Percentiles rank a stretch among this genome's conserved stretches.
Evolutionary conservation across 1,140 invertebrate species (phyloP).

Genomic region (Drepana arcuata): DNA sequence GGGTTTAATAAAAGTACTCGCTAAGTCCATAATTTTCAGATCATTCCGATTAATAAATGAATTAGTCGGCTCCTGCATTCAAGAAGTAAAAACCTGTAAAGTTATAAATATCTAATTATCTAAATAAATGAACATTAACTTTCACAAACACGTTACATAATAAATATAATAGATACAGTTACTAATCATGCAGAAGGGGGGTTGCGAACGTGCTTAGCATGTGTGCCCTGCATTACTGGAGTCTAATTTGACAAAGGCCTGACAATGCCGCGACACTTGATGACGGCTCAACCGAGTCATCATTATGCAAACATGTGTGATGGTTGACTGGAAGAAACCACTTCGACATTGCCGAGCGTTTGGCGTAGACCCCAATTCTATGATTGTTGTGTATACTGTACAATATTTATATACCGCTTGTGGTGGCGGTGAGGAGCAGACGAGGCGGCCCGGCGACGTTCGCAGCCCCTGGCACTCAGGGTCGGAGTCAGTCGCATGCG

Average conservation of each 20-base stretch:
- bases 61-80: no score
- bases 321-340: background rate
- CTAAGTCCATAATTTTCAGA: no score
- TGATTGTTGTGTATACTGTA: constrained; percentile 27
- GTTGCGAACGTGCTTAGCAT: constrained; percentile 60
- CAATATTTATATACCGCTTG: constrained; percentile 40
- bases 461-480: constrained; percentile 61
- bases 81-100: no score
- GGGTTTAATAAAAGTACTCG: no score
- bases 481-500: constrained; percentile 70
- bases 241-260: constrained; percentile 31
- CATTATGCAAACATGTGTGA: background rate
- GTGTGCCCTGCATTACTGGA: constrained; percentile 25
- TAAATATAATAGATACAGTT: constrained; percentile 37
- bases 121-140: constrained; percentile 13
- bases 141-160: constrained; percentile 55
- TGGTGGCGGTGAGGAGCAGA: constrained; percentile 38
- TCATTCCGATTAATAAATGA: no score
- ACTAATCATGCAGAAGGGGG: constrained; percentile 65
- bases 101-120: no score
- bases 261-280: constrained; percentile 13
- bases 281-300: background rate
- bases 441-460: constrained; percentile 42
- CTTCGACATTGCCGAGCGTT: constrained; percentile 18
- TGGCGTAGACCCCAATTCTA: constrained; percentile 17